phyloP scores from a whole-genome alignment of 1,140 invertebrate species.

The Diorhabda sublineata region DNA sequence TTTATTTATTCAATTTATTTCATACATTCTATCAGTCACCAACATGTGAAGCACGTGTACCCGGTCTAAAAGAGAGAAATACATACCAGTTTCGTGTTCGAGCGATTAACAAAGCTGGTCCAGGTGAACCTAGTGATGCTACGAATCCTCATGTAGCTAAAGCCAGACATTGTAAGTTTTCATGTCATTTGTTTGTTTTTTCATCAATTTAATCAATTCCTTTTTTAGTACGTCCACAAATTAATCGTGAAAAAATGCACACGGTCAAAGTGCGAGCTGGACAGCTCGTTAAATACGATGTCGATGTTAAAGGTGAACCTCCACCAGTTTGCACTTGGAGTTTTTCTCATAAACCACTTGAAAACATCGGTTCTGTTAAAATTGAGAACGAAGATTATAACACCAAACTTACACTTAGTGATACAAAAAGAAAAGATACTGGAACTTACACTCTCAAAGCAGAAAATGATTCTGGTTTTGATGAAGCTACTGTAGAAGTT shows the following conservation, averaged over 20 bases:
- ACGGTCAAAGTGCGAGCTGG: constrained; percentile 87
- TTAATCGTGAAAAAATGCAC: constrained; percentile 88
- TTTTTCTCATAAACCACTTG: constrained; percentile 56
- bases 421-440: constrained; percentile 76
- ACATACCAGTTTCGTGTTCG: constrained; percentile 89
- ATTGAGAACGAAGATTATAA: constrained; percentile 93
- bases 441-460: constrained; percentile 90
- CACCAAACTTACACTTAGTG: constrained; percentile 77
- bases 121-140: constrained; percentile 82
- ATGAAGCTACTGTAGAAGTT: constrained; percentile 92
- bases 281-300: constrained; percentile 85
- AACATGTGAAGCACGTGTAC: constrained; percentile 74
- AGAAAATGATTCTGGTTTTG: constrained; percentile 87
- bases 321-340: constrained; percentile 89
- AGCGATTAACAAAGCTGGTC: constrained; percentile 92
- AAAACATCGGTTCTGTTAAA: constrained; percentile 55
- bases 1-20: background rate
- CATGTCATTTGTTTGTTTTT: constrained; percentile 4
- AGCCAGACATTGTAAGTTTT: constrained; percentile 76
- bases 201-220: constrained; percentile 11
- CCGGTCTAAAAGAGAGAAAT: constrained; percentile 85
- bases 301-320: constrained; percentile 93
- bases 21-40: constrained; percentile 55
- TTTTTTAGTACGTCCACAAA: constrained; percentile 77
- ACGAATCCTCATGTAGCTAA: constrained; percentile 86